Percentiles rank a stretch among this genome's conserved stretches.
These are phyloP conservation scores for Argopecten irradians DNA, from an alignment of 1,140 invertebrate species.

Conservation along the genomic window DNA sequence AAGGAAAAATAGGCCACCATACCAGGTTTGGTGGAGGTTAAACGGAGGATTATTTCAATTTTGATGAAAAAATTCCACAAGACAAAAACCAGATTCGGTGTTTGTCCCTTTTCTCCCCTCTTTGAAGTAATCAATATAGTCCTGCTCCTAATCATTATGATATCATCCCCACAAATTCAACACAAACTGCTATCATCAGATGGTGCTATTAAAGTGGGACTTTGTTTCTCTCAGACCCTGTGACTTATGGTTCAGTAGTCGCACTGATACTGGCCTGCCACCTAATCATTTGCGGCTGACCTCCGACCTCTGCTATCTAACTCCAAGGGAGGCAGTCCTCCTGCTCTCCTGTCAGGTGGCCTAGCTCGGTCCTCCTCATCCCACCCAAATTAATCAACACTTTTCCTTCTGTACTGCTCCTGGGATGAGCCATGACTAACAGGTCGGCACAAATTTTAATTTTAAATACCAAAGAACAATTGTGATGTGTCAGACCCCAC, in stretches of 20 bases:
- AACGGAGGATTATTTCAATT: background rate
- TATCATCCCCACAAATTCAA: background rate
- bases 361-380: background rate
- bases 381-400: background rate
- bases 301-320: background rate
- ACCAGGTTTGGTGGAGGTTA: background rate
- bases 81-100: background rate
- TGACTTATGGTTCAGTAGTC: slow-evolving; percentile 21
- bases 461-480: background rate
- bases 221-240: slow-evolving; percentile 20
- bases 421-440: background rate
- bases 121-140: slow-evolving; percentile 18
- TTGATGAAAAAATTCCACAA: background rate
- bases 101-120: background rate
- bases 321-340: slow-evolving; percentile 12
- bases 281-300: slow-evolving; percentile 1
- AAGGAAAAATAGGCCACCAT: background rate
- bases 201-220: background rate
- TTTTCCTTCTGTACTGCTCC: background rate
- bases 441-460: background rate
- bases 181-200: slow-evolving; percentile 8
- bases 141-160: background rate
- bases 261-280: background rate
- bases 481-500: no score
- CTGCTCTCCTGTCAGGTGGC: background rate